A percentile compares a stretch with the other conserved stretches of the same genome.
Evolutionary conservation across 2,888 invertebrate species (phyloP).

Genomic region (Gymnoscelis rufifasciata): DNA sequence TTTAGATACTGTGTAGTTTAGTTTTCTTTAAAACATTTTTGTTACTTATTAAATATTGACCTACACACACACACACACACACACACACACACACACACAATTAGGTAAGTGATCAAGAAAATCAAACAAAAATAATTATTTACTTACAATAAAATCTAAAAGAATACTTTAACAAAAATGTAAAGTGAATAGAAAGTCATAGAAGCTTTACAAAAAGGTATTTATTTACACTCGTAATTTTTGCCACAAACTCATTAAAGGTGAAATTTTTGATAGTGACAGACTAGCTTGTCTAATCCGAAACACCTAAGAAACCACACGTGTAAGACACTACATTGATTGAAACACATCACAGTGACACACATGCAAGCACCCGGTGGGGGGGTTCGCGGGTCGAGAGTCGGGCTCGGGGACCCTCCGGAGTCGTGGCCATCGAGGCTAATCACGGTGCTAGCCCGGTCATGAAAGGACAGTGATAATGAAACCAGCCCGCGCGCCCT

Average conservation of each 20-base stretch:
- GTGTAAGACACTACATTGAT: slow-evolving; percentile 37
- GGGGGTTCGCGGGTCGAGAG: slow-evolving; percentile 18
- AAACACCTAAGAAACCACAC: slow-evolving; percentile 27
- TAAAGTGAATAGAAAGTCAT: too few species aligned
- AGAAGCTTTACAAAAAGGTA: too few species aligned
- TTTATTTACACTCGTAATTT: too few species aligned
- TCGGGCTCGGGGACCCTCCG: not conserved
- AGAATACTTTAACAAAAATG: not conserved
- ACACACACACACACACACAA: too few species aligned
- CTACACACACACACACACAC: too few species aligned
- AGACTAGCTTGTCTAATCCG: slow-evolving; percentile 19
- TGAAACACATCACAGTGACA: slow-evolving; percentile 51
- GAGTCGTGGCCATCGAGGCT: slow-evolving; percentile 63
- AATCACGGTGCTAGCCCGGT: slow-evolving; percentile 57
- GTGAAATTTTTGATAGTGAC: slow-evolving; percentile 11
- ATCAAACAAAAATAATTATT: not conserved
- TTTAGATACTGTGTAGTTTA: too few species aligned
- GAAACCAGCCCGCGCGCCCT: slow-evolving; percentile 45
- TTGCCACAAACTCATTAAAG: slow-evolving; percentile 7
- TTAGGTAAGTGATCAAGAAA: too few species aligned
- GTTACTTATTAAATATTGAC: too few species aligned
- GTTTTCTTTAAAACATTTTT: too few species aligned
- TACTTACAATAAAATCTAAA: not conserved
- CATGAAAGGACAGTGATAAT: slow-evolving; percentile 49
- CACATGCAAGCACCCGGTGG: slow-evolving; percentile 58